A percentile compares a stretch with the other conserved stretches of the same genome.
phyloP scores from a whole-genome alignment of 2,888 invertebrate species.

The Venustoraphidia nigricollis region DNA sequence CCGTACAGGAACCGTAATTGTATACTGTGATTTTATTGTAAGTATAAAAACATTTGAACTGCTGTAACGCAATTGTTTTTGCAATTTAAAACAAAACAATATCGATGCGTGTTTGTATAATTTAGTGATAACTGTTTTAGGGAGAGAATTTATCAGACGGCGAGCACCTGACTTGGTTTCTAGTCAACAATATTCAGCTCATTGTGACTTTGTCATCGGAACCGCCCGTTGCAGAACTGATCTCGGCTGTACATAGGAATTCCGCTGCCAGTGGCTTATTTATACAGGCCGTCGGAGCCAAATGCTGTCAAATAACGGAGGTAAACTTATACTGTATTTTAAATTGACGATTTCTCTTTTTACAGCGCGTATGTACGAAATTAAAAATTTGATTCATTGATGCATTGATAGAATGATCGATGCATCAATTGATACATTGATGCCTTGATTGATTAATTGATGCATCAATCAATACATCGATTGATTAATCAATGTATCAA shows the following conservation, averaged over 20 bases:
- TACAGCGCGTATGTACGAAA: too few species aligned
- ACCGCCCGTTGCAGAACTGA: constrained; percentile 46
- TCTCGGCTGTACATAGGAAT: constrained; percentile 42
- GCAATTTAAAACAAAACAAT: too few species aligned
- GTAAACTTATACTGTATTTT: constrained; percentile 17
- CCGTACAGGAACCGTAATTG: constrained; percentile 48
- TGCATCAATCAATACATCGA: too few species aligned
- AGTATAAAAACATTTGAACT: constrained; percentile 20
- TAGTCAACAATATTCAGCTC: constrained; percentile 55
- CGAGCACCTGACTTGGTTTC: constrained; percentile 59
- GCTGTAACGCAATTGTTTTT: too few species aligned
- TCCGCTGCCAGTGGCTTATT: constrained; percentile 53
- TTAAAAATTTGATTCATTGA: too few species aligned
- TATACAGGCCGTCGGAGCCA: constrained; percentile 52
- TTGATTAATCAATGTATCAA: too few species aligned
- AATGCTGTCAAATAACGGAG: constrained; percentile 40
- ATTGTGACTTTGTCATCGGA: constrained; percentile 48
- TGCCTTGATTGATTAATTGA: too few species aligned
- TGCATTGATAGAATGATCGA: too few species aligned
- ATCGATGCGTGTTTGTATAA: too few species aligned
- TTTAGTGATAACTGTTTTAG: constrained; percentile 24
- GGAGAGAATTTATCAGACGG: constrained; percentile 54
- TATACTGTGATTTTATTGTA: constrained; percentile 68
- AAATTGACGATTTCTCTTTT: too few species aligned
- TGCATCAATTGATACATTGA: too few species aligned